These are phyloP conservation scores for Formica exsecta DNA, from an alignment of 1,140 invertebrate species.

Conservation along the genomic window DNA sequence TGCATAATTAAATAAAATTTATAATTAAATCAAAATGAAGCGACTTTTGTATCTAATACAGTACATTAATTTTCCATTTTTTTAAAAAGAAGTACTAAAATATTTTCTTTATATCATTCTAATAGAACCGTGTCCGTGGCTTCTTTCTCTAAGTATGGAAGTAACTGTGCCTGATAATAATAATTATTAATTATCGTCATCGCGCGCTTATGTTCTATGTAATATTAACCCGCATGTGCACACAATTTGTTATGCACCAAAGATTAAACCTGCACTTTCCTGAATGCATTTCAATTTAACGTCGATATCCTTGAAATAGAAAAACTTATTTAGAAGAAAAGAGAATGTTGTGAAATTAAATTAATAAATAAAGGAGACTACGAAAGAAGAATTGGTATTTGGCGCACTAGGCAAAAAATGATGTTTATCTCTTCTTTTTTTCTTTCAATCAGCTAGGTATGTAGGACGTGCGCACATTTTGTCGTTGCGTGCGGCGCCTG, in stretches of 20 bases:
- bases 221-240: slow-evolving; percentile 12
- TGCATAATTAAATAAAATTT: background rate
- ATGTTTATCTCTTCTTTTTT: slow-evolving; percentile 1
- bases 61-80: background rate
- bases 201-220: background rate
- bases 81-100: too few relatives aligned
- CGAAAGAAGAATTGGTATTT: background rate
- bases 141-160: slow-evolving; percentile 1
- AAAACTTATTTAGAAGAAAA: background rate
- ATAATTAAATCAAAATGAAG: background rate
- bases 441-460: slow-evolving; percentile 36
- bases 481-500: slow-evolving; percentile 31
- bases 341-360: background rate
- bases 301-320: background rate
- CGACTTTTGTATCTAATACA: too few relatives aligned
- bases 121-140: too few relatives aligned
- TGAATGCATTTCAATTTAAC: background rate
- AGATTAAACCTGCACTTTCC: slow-evolving; percentile 5
- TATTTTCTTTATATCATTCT: background rate
- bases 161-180: background rate
- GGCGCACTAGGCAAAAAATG: background rate
- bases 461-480: slow-evolving; percentile 7
- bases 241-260: background rate
- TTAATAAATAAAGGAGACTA: background rate
- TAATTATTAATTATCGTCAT: background rate